phyloP scores from a whole-genome alignment of 2,888 invertebrate species.

The Diogma glabrata region DNA sequence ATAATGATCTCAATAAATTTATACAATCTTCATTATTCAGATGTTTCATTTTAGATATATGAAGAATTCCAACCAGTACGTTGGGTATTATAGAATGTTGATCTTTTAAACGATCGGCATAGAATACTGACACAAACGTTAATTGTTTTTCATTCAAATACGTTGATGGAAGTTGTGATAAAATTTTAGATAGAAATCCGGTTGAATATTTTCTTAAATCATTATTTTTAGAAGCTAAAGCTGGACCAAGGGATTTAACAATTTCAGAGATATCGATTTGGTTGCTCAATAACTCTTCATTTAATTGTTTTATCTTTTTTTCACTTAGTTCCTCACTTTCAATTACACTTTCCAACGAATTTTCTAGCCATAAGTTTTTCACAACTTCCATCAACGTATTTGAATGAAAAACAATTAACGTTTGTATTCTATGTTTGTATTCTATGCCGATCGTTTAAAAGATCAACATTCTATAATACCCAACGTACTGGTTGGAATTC shows the following conservation, averaged over 20 bases:
- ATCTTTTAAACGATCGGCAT: conserved; percentile 66
- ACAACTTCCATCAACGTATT: conserved; percentile 45
- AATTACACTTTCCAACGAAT: too few relatives aligned
- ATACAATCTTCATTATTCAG: conserved; percentile 43
- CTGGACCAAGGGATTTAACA: conserved; percentile 52
- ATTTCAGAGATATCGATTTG: conserved; percentile 43
- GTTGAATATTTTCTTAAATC: conserved; percentile 51
- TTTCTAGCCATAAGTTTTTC: too few relatives aligned
- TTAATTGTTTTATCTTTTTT: too few relatives aligned
- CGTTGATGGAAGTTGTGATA: conserved; percentile 46
- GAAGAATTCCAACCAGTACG: conserved; percentile 57
- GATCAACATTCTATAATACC: conserved; percentile 75
- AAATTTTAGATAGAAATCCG: conserved; percentile 47
- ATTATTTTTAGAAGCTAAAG: conserved; percentile 50
- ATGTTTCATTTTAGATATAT: conserved; percentile 51
- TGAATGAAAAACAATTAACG: conserved; percentile 48
- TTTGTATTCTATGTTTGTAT: conserved; percentile 53
- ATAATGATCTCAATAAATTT: conserved; percentile 52
- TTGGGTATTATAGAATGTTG: conserved; percentile 68
- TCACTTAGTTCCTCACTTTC: too few relatives aligned
- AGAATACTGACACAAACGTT: conserved; percentile 55
- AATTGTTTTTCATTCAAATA: conserved; percentile 49
- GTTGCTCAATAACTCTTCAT: too few relatives aligned
- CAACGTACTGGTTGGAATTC: conserved; percentile 56
- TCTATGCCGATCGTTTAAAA: conserved; percentile 65